Conservation (phyloP, 2,113 vertebrate species). For the Nothoprocta perdicaria region DNA sequence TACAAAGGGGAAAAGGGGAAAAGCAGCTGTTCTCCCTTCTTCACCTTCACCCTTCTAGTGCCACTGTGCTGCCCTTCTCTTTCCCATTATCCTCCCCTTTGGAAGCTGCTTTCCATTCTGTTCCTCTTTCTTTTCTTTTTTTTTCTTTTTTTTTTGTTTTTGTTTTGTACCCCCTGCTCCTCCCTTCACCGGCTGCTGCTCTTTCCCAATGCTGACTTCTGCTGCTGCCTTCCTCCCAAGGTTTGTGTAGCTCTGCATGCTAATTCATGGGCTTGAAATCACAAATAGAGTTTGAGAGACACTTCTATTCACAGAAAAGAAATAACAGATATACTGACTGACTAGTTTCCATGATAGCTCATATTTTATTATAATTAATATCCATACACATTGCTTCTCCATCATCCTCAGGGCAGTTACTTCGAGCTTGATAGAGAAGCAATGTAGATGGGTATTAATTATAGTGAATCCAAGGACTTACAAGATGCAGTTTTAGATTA, state of each 20-base stretch:
- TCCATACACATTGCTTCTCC: no score
- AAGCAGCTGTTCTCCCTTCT: constrained; percentile 45
- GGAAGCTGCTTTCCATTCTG: constrained; percentile 9
- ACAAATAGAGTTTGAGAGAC: background rate
- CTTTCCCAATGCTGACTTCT: background rate
- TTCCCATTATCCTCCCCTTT: constrained; percentile 6
- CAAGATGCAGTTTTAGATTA: background rate
- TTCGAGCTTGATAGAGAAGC: background rate
- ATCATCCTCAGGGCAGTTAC: background rate
- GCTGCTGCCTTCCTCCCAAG: background rate
- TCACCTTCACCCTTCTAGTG: constrained; percentile 61
- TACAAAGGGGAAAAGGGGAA: background rate
- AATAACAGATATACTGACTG: background rate
- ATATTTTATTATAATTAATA: background rate
- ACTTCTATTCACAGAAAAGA: background rate
- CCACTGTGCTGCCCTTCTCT: constrained; percentile 20
- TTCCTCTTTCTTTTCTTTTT: background rate
- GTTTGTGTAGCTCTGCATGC: constrained; percentile 8
- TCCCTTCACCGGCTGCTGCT: background rate
- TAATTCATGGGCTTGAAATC: constrained; percentile 17
- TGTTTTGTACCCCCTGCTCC: background rate
- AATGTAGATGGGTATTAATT: background rate
- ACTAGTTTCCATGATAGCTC: background rate
- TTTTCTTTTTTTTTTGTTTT: no score
- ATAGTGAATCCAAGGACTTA: background rate